Conservation (phyloP, 2,888 invertebrate species). For the Pycnomerus fuliginosus region DNA sequence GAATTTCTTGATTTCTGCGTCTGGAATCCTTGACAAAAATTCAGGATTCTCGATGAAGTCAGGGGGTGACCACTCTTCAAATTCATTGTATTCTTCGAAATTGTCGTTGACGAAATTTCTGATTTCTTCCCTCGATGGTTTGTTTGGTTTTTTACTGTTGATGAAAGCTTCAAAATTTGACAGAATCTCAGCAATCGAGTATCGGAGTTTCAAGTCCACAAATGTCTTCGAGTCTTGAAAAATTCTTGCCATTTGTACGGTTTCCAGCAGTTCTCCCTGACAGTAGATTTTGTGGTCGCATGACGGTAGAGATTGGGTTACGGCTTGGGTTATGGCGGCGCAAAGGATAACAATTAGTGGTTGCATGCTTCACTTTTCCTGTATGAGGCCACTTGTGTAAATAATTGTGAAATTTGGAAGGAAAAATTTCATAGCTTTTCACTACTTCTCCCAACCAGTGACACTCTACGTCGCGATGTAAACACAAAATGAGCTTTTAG, state of each 20-base stretch:
- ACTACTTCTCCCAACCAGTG: no score
- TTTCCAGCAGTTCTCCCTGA: slow-evolving; percentile 69
- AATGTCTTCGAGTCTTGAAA: slow-evolving; percentile 80
- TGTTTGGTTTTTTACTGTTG: slow-evolving; percentile 50
- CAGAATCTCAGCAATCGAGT: slow-evolving; percentile 59
- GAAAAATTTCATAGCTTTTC: no score
- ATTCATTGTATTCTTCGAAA: slow-evolving; percentile 61
- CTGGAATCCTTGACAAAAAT: slow-evolving; percentile 60
- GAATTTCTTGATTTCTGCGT: slow-evolving; percentile 60
- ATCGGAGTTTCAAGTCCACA: slow-evolving; percentile 72
- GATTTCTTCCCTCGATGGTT: slow-evolving; percentile 56
- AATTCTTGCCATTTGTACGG: slow-evolving; percentile 67
- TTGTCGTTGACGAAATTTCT: slow-evolving; percentile 58
- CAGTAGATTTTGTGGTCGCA: slow-evolving; percentile 71
- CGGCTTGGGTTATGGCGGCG: no score
- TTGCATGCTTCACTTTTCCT: no score
- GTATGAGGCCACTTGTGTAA: no score
- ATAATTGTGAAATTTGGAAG: no score
- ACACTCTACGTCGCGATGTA: no score
- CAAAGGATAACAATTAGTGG: no score
- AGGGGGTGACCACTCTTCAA: slow-evolving; percentile 60
- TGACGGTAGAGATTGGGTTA: no score
- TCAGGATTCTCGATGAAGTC: slow-evolving; percentile 62
- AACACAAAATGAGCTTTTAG: no score
- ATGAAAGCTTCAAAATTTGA: slow-evolving; percentile 60